Conservation (phyloP, 2,113 vertebrate genomes). For the cat (Felis catus) region F.catus_Fca126_mat1.0 CM031417.1:110043501-110044000, state of each 20-base stretch:
- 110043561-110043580: constrained; percentile 91
- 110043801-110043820: background rate
- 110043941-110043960: background rate
- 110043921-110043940: background rate
- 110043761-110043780: constrained; percentile 34
- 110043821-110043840: constrained; percentile 23
- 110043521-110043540: constrained; percentile 91
- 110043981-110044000: background rate
- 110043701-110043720: background rate
- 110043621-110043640: constrained; percentile 90
- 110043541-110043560: constrained; percentile 90
- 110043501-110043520: constrained; percentile 85
- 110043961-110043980: background rate
- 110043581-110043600: constrained; percentile 88
- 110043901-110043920: background rate
- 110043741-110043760: background rate
- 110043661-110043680: background rate
- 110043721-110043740: background rate
- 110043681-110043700: background rate
- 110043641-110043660: constrained; percentile 85
- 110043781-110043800: constrained; percentile 34
- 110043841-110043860: background rate
- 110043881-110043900: background rate
- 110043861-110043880: constrained; percentile 10
- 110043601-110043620: constrained; percentile 91